phyloP scores from a whole-genome alignment of 2,113 vertebrate species.

The Baryphthengus martii region DNA sequence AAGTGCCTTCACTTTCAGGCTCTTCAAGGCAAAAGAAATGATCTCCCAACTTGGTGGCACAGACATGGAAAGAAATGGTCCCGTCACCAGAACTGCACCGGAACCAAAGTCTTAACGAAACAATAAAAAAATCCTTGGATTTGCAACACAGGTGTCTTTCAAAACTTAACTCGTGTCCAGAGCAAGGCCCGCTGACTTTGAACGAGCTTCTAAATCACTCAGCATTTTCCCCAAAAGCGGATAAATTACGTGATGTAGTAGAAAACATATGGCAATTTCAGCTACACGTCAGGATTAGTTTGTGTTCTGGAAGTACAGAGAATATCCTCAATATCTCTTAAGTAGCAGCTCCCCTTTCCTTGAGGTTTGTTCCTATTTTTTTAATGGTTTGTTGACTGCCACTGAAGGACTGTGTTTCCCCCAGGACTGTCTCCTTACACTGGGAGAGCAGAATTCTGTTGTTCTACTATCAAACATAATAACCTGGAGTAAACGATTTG shows the following conservation, averaged over 20 bases:
- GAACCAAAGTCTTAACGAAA: background rate
- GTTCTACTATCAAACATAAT: background rate
- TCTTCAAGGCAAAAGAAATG: background rate
- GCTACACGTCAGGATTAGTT: background rate
- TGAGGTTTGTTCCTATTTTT: accelerated
- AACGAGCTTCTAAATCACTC: background rate
- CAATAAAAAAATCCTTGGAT: background rate
- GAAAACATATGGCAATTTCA: background rate
- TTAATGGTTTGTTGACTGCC: background rate
- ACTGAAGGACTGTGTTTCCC: background rate
- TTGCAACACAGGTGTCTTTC: background rate
- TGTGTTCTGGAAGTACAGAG: background rate
- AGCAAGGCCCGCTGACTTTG: background rate
- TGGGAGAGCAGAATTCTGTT: background rate
- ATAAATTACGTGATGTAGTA: background rate
- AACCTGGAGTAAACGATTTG: background rate
- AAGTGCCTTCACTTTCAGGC: background rate
- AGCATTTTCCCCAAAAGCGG: accelerated
- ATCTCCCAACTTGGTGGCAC: background rate
- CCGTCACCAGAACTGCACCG: background rate
- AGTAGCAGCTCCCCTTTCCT: background rate
- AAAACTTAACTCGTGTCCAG: background rate
- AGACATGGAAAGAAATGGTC: background rate
- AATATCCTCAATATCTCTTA: accelerated
- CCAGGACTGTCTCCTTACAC: background rate